These are phyloP conservation scores for Orestias chungarensis DNA, from an alignment of 2,797 vertebrate genomes.

Conservation along the genomic window DNA sequence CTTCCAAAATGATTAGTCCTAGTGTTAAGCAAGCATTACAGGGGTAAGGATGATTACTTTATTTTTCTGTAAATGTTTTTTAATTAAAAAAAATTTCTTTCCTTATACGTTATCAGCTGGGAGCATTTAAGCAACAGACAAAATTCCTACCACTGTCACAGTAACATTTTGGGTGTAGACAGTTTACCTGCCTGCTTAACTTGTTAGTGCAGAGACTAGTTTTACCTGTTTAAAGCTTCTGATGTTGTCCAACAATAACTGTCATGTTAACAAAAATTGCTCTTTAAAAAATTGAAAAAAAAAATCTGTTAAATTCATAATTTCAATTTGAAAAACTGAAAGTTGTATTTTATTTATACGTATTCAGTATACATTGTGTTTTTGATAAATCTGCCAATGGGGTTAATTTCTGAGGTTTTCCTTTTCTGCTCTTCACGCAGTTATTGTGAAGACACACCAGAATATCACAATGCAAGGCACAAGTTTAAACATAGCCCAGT, in stretches of 20 bases:
- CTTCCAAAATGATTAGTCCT: background rate
- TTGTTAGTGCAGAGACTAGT: conserved; percentile 41
- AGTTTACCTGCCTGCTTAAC: conserved; percentile 25
- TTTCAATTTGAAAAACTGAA: background rate
- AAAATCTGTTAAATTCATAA: background rate
- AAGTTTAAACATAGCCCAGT: no score
- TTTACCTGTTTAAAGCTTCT: conserved; percentile 39
- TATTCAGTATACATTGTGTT: no score
- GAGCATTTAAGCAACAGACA: background rate
- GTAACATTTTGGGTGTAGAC: conserved; percentile 25
- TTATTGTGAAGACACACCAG: background rate
- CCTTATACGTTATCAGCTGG: background rate
- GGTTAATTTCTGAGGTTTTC: background rate
- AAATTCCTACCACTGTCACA: conserved; percentile 10
- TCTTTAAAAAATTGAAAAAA: no score
- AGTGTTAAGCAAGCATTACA: background rate
- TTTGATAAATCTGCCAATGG: no score
- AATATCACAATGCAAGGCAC: no score
- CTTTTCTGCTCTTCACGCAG: background rate
- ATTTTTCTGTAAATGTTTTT: background rate
- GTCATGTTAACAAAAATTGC: no score
- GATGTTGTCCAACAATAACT: background rate
- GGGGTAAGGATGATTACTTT: background rate
- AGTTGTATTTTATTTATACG: background rate
- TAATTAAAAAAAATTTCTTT: no score